phyloP scores from a whole-genome alignment of 2,888 invertebrate species.

The Chymomyza fuscimana region DNA sequence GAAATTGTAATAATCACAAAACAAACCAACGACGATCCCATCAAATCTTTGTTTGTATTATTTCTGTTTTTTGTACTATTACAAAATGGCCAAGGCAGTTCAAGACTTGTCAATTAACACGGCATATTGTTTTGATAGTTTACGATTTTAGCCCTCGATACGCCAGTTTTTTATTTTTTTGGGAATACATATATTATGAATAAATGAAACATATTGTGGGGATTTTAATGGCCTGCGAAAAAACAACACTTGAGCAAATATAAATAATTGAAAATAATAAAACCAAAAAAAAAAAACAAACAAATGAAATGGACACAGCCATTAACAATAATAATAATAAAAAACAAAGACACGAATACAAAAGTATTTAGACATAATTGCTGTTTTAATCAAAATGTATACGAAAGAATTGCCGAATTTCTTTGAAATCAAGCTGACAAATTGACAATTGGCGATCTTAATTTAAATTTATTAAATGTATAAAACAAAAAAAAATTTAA shows the following conservation, averaged over 20 bases:
- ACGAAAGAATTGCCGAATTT: constrained; percentile 47
- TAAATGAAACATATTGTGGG: constrained; percentile 12
- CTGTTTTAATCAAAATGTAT: constrained; percentile 68
- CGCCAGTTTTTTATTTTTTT: no score
- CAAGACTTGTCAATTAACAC: neutral
- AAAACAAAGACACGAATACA: neutral
- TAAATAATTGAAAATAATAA: constrained; percentile 50
- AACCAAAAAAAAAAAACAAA: constrained; percentile 40
- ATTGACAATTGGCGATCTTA: constrained; percentile 61
- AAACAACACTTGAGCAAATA: constrained; percentile 61
- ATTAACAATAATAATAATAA: constrained; percentile 27
- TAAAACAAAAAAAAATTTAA: constrained; percentile 12
- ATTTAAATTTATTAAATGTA: constrained; percentile 39
- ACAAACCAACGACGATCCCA: neutral
- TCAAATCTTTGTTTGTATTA: constrained; percentile 3
- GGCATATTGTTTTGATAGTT: constrained; percentile 1
- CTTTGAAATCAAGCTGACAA: constrained; percentile 66
- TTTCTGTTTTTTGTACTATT: constrained; percentile 5
- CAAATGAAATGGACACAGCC: constrained; percentile 21
- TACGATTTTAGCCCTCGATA: neutral
- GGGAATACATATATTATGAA: neutral
- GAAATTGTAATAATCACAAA: constrained; percentile 18
- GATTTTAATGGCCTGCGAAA: constrained; percentile 33
- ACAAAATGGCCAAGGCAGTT: neutral
- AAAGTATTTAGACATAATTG: constrained; percentile 46